Evolutionary conservation across 2,888 invertebrate species (phyloP), one percentile per base, ranked within the genome.

Genomic region (Drosophila paucipuncta): DNA sequence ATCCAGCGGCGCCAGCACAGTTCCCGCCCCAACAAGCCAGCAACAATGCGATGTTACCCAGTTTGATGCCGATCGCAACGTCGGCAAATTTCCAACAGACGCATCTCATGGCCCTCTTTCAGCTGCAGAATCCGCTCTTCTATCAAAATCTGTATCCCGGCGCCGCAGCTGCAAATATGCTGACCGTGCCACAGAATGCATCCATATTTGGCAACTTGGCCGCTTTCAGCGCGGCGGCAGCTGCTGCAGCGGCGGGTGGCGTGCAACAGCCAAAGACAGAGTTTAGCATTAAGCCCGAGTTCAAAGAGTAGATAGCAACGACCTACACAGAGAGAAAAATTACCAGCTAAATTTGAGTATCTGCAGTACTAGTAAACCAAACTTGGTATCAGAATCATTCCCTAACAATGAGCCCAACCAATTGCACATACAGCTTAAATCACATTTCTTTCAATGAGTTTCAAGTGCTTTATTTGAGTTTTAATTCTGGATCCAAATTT

Each of bases 121-220:
- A 92, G 72, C 68, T 92, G 50, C 92, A 92, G 73, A 93, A 92
- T 75, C 92, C 92, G 37, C 90, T 93, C 13, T 93, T 92, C 85
- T 93, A 92, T 83, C 92, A 93, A 66, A 92, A 93, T 75, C 86
- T 93, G 10, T 93, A 93, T 77, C 92, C 93, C 0, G 91, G 85
- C 10, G 85, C 80, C 4, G 84, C 86, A 35, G 57, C 82, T 63
- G 50, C 74, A 66, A 69, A 89, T 73, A 76, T 89, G 85, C 67
- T 68, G 43, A 33, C 65, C 37, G 68, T 82, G 71, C 79, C 89
- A 2, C 91, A 81, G 41, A 91, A 83, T 61, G 68, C 76, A 5
- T 62, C 78, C 47, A 73, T 90, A 64, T 75, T 91, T 39, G 85
- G 89, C 10, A 91, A 91, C 61, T 75, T 91, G 77, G 81, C 92